Percentiles rank a stretch among this genome's conserved stretches.
Evolutionary conservation across 1,140 invertebrate species (phyloP).

Genomic region (Cotesia glomerata): DNA sequence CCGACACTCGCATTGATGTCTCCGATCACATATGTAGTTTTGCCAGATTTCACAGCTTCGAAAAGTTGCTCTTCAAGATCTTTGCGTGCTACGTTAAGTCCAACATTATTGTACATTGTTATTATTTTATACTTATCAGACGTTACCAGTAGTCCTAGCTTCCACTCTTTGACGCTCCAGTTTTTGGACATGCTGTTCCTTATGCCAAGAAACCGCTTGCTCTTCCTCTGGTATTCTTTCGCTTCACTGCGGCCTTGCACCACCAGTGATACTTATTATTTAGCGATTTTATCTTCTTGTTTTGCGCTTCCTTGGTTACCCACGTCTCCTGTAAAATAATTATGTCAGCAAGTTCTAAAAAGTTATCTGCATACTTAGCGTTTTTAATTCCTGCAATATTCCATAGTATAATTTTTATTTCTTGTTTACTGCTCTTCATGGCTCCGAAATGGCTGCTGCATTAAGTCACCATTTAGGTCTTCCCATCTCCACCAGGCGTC

Average conservation of each 20-base stretch:
- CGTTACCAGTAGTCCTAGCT: background rate
- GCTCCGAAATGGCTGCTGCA: background rate
- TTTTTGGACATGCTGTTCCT: slow-evolving; percentile 14
- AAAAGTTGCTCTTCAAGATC: slow-evolving; percentile 8
- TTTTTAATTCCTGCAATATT: background rate
- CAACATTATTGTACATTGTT: slow-evolving; percentile 26
- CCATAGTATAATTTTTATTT: background rate
- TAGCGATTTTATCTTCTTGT: slow-evolving; percentile 12
- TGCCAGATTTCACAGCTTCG: slow-evolving; percentile 5
- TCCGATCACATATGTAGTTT: slow-evolving; percentile 13
- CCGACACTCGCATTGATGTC: slow-evolving; percentile 31
- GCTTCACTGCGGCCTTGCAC: slow-evolving; percentile 16
- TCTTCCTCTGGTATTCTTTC: slow-evolving; percentile 27
- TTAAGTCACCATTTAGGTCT: background rate
- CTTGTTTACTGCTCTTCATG: background rate
- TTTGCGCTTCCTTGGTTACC: slow-evolving; percentile 23
- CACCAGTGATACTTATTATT: slow-evolving; percentile 19
- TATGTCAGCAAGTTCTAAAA: slow-evolving; percentile 14
- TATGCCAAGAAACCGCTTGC: slow-evolving; percentile 25
- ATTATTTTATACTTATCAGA: slow-evolving; percentile 11
- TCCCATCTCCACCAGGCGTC: slow-evolving; percentile 8
- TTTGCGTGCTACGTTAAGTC: slow-evolving; percentile 5
- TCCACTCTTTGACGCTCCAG: background rate
- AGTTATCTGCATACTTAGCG: slow-evolving; percentile 8
- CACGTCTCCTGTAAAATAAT: slow-evolving; percentile 30